Percentiles rank a stretch among this genome's conserved stretches.
These are phyloP conservation scores for Cyanistes caeruleus DNA, from an alignment of 2,113 vertebrate genomes.

Conservation along the genomic window DNA sequence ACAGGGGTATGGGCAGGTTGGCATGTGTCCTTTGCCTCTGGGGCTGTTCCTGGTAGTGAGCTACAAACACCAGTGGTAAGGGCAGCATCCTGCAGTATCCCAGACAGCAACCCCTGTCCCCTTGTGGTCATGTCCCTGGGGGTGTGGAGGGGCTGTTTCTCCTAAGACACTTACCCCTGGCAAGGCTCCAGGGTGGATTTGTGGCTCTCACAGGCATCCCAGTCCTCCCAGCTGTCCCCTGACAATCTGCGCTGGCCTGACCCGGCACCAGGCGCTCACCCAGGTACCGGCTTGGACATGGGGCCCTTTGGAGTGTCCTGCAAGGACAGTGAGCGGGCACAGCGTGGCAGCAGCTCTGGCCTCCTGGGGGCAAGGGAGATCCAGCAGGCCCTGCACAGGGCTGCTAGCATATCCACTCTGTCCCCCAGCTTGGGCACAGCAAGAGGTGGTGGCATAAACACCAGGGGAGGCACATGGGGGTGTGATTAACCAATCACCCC, in stretches of 20 bases:
- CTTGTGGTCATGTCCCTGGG: neutral
- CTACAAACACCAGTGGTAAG: neutral
- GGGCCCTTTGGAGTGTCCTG: accelerated
- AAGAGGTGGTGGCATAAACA: neutral
- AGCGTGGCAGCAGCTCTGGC: accelerated
- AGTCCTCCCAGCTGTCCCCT: slow-evolving; percentile 62
- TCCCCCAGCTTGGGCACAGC: neutral
- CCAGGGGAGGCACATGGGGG: no score
- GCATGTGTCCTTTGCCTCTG: accelerated
- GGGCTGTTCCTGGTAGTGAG: neutral
- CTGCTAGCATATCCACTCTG: neutral
- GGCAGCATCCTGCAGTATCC: neutral
- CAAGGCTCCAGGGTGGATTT: slow-evolving; percentile 48
- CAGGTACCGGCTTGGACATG: neutral
- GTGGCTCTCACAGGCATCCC: slow-evolving; percentile 19
- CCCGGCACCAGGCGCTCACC: neutral
- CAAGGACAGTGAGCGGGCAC: neutral
- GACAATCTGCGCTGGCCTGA: slow-evolving; percentile 16
- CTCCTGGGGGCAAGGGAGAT: neutral
- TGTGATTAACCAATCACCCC: accelerated
- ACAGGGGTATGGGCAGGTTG: accelerated
- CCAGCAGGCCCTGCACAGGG: neutral
- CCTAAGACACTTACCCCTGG: neutral
- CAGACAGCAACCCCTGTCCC: accelerated
- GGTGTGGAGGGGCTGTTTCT: neutral